These are phyloP conservation scores for Nymphalis c-album DNA, from an alignment of 2,888 invertebrate species.

Conservation along the genomic window DNA sequence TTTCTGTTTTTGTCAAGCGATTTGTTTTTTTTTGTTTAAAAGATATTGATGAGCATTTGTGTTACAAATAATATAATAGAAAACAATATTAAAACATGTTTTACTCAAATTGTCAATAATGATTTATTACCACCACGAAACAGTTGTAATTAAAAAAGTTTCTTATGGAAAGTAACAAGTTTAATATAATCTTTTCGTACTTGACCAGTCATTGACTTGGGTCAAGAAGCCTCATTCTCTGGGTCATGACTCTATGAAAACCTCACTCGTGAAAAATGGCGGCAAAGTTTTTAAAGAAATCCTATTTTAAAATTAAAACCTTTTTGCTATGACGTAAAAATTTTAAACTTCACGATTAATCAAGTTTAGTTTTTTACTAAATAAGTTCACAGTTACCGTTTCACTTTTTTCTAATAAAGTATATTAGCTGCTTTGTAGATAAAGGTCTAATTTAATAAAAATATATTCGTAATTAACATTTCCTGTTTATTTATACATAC, in stretches of 20 bases:
- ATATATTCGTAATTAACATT: no score
- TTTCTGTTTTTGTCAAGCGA: no score
- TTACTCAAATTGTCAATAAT: no score
- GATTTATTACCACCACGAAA: not conserved
- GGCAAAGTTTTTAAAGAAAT: not conserved
- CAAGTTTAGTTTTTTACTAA: not conserved
- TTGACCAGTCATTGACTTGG: constrained; percentile 1
- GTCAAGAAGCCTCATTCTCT: constrained; percentile 8
- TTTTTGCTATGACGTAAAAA: not conserved
- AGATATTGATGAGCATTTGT: no score
- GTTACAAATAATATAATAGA: no score
- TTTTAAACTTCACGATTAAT: not conserved
- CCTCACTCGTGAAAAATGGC: not conserved
- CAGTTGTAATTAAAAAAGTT: not conserved
- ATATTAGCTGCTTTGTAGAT: no score
- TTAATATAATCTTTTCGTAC: constrained; percentile 3
- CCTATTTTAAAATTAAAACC: not conserved
- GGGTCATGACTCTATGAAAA: constrained; percentile 4
- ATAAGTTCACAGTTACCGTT: not conserved
- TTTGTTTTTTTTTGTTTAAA: no score
- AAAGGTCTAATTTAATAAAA: no score
- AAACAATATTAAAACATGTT: no score
- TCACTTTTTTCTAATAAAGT: no score
- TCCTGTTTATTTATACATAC: no score
- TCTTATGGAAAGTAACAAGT: not conserved